Conservation (phyloP, 2,888 invertebrate genomes). For the Thecocarcelia acutangulata region DNA sequence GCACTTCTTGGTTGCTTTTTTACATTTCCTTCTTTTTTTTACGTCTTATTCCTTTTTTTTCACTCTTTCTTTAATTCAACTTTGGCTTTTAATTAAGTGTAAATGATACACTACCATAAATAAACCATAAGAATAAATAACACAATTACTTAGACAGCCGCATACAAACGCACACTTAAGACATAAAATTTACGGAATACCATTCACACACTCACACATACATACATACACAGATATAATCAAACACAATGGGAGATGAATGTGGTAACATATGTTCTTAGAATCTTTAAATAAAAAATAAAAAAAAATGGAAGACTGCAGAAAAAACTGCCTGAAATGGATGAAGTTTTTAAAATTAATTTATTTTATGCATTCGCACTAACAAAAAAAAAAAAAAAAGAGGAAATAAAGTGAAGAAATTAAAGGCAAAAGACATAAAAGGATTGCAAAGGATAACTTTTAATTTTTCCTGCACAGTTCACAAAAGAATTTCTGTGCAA, state of each 20-base stretch:
- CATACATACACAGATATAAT: not conserved
- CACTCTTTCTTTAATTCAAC: slow-evolving; percentile 49
- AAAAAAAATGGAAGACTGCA: not conserved
- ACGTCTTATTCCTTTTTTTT: not conserved
- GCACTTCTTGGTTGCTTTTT: slow-evolving; percentile 27
- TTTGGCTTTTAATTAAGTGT: slow-evolving; percentile 70
- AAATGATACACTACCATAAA: slow-evolving; percentile 69
- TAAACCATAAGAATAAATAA: slow-evolving; percentile 65
- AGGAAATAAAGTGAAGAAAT: slow-evolving; percentile 6
- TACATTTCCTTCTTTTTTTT: slow-evolving; percentile 7
- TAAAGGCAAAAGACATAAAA: not conserved
- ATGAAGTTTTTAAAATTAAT: slow-evolving; percentile 49
- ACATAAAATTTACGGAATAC: not conserved
- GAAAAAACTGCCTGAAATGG: slow-evolving; percentile 32
- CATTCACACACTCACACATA: not conserved
- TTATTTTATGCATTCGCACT: slow-evolving; percentile 24
- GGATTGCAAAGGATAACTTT: not conserved
- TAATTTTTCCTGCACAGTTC: not conserved
- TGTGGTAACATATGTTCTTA: slow-evolving; percentile 47
- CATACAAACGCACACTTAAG: not conserved
- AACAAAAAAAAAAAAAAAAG: too few relatives aligned
- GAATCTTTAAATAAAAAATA: slow-evolving; percentile 9
- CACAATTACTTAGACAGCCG: slow-evolving; percentile 35
- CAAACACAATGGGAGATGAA: slow-evolving; percentile 5
- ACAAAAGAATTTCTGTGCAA: not conserved